Evolutionary conservation across 2,113 vertebrate genomes (phyloP), one percentile per base, ranked within the genome.

Genomic region (Oreochromis aureus): DNA sequence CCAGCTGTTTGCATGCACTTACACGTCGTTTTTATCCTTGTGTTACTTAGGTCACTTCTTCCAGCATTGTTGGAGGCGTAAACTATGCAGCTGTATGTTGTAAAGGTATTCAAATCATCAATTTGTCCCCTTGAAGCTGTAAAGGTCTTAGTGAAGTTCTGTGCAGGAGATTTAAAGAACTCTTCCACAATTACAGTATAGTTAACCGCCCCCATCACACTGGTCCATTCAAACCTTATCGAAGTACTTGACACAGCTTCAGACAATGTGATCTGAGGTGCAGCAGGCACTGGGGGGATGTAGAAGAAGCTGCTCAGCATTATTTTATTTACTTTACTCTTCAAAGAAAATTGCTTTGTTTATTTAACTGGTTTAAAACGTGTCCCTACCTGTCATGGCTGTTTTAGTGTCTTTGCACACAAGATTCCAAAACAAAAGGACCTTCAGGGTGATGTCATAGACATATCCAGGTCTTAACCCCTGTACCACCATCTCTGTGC

Each of bases 41-140:
- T 84, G 8, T 2, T 83, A 82, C 97, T 95, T 19, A 83, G 85
- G 54, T 91, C 87, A 1, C 96, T 91, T 6, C 51, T 58, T 4
- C 97, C 97, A 6, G 95, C 97, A 2, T 22, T 63, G 86, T 97
- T 97, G n/a, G 89, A 88, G 27, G 96, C 80, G 55, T 89, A 94
- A 41, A 97, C 15, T 1, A 89, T 95, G 53, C 96, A 96, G 27
- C 8, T 93, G 92, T 97, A 97, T 2, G 87, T 53, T 4, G 93
- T 96, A 7, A 93, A 88, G 2, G 95, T 91, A 36, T 73, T 80
- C 53, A 97, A 93, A 24, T 80, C 84, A 2, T 83, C 46, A 18
- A 96, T 63, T 78, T 91, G 90, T 78, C 90, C 94, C 6, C 11
- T 59, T 30, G 86, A 53, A 10, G 2, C 22, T 5, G 89, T 92